phyloP scores from a whole-genome alignment of 2,113 vertebrate genomes.

The Microtus montanus region DNA sequence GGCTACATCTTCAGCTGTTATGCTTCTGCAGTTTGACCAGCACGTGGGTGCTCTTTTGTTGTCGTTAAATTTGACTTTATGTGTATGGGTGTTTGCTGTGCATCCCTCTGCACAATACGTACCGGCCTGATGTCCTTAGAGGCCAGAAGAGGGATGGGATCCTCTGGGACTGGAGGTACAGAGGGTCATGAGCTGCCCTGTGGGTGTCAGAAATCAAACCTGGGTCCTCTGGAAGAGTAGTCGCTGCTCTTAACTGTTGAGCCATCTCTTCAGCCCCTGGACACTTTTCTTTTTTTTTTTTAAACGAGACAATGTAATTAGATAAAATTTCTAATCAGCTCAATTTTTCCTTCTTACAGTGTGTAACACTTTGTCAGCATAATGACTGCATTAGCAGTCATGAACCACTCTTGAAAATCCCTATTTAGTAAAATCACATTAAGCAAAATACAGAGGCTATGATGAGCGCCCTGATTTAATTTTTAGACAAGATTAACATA shows the following conservation, averaged over 20 bases:
- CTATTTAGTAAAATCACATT: slow-evolving; percentile 60
- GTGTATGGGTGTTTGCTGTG: background rate
- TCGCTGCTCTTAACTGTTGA: background rate
- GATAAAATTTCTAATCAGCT: slow-evolving; percentile 56
- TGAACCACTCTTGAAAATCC: slow-evolving; percentile 39
- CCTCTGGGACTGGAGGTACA: background rate
- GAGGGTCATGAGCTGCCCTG: background rate
- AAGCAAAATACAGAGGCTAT: slow-evolving; percentile 3
- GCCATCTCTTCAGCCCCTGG: background rate
- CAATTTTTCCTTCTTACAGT: slow-evolving; percentile 4
- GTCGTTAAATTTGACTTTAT: background rate
- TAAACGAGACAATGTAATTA: slow-evolving; percentile 44
- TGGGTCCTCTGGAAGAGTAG: background rate
- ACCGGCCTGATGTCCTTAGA: background rate
- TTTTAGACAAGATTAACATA: slow-evolving; percentile 52
- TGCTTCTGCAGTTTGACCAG: background rate
- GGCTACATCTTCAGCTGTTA: background rate
- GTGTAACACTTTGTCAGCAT: background rate
- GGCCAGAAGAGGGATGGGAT: background rate
- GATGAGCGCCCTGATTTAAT: slow-evolving; percentile 51
- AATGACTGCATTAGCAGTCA: slow-evolving; percentile 14
- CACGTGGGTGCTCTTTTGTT: background rate
- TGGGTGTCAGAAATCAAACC: background rate
- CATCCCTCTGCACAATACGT: background rate
- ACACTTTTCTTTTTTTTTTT: background rate